Evolutionary conservation across 2,888 invertebrate species (phyloP), one percentile per base, ranked within the genome.

Genomic region (Drosophila robusta): DNA sequence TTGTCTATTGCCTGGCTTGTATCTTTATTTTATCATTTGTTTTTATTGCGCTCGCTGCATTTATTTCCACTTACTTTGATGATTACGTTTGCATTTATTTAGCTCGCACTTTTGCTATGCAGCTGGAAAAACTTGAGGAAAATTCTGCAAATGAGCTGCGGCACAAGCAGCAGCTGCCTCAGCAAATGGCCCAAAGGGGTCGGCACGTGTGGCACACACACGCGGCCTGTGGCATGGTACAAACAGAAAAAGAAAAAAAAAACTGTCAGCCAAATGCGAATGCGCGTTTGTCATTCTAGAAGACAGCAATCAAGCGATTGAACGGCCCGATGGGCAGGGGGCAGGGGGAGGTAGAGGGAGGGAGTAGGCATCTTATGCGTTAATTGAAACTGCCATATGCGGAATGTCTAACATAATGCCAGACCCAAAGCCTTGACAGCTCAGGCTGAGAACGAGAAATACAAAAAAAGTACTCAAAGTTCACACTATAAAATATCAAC

Each of bases 11-110:
- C 29, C 29, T 14, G 14, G 11, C 34, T 57, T 52, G 54, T 36
- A 46, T 63, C 62, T 75, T 63, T 70, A 51, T 49, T 71, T 65
- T 64, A 70, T 70, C 68, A 64, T 71, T 75, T 78, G 71, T 67
- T 78, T 78, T 70, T 75, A 75, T 61, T 75, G 79, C 62, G 22
- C 71, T 67, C 29, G 49, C 46, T 72, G 78, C 80, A 77, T 77
- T 69, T 72, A 73, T 80, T 78, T 80, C 70, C 81, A 78, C 75
- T 80, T 80, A 80, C 74, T 78, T 78, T 78, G 74, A 80, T 74
- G 82, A 79, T 77, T 75, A 70, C 76, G 65, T 78, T 70, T 75
- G 76, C 75, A 78, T 78, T 78, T 77, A 66, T 63, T 78, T 63
- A 68, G 68, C 78, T 44, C 50, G 72, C 71, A 71, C 71, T 71